Percentiles rank a stretch among this genome's conserved stretches.
Evolutionary conservation across 2,113 vertebrate genomes (phyloP).

Genomic region (Chloebia gouldiae): DNA sequence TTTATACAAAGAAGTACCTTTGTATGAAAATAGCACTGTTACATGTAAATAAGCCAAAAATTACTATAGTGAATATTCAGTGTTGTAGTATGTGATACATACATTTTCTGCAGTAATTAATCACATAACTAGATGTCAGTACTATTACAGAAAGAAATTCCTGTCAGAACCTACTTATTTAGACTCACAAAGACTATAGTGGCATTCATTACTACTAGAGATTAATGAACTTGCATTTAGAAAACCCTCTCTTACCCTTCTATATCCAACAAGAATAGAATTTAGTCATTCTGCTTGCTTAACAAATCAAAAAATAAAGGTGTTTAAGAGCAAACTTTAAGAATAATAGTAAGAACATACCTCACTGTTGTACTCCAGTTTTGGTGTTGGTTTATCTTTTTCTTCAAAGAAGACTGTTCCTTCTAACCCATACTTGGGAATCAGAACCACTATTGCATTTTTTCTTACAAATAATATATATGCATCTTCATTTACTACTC

Average conservation of each 20-base stretch:
- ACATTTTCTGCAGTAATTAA: not conserved
- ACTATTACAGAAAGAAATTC: not conserved
- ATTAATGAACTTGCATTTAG: not conserved
- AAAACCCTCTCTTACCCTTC: not conserved
- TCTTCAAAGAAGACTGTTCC: conserved; percentile 94
- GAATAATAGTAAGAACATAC: conserved; percentile 55
- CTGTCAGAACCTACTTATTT: not conserved
- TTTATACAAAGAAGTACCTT: not conserved
- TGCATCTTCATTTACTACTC: conserved; percentile 91
- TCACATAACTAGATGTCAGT: not conserved
- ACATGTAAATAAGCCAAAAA: not conserved
- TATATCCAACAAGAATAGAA: not conserved
- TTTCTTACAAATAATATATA: conserved; percentile 94
- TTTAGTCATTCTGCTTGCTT: not conserved
- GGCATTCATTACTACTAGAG: not conserved
- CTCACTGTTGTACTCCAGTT: conserved; percentile 85
- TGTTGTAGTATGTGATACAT: not conserved
- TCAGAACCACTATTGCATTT: conserved; percentile 95
- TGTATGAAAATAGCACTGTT: not conserved
- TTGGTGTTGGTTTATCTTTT: conserved; percentile 82
- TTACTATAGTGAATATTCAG: not conserved
- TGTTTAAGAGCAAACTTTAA: not conserved
- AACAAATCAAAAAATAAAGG: not conserved
- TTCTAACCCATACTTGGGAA: conserved; percentile 95
- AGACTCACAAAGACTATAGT: not conserved